Conservation (phyloP, 2,888 invertebrate genomes). For the Napeogenes inachia region DNA sequence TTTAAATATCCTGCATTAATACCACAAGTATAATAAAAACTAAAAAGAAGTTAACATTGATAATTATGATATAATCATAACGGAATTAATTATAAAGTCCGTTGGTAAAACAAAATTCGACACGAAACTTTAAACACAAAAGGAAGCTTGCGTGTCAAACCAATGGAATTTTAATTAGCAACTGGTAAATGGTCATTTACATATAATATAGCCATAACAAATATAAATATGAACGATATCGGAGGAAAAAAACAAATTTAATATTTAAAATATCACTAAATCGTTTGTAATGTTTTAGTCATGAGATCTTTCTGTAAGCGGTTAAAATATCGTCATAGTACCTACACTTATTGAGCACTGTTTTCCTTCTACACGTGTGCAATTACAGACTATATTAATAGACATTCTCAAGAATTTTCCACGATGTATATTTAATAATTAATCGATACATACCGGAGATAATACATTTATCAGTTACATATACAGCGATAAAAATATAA, state of each 20-base stretch:
- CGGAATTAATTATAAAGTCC: constrained; percentile 33
- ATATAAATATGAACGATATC: constrained; percentile 50
- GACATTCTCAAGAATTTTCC: constrained; percentile 6
- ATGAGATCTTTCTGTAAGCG: background rate
- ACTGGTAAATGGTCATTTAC: constrained; percentile 63
- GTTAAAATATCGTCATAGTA: constrained; percentile 16
- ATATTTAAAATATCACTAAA: background rate
- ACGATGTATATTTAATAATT: background rate
- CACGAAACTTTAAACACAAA: constrained; percentile 53
- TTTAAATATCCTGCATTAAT: constrained; percentile 13
- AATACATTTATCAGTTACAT: background rate
- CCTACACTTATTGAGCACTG: constrained; percentile 28
- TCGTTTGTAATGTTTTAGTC: background rate
- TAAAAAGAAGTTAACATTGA: constrained; percentile 24
- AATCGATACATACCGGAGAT: background rate
- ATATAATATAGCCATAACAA: constrained; percentile 68
- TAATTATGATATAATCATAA: constrained; percentile 30
- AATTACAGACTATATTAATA: constrained; percentile 3
- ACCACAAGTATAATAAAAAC: constrained; percentile 16
- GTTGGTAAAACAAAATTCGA: constrained; percentile 46
- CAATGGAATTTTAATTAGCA: constrained; percentile 72
- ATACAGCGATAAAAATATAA: background rate
- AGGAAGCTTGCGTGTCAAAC: constrained; percentile 49
- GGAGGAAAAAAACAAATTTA: background rate
- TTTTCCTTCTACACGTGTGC: constrained; percentile 16